These are phyloP conservation scores for Hydractinia symbiolongicarpus DNA, from an alignment of 30 jellyfish, hydroid and myxozoan genomes.

Conservation along the genomic window DNA sequence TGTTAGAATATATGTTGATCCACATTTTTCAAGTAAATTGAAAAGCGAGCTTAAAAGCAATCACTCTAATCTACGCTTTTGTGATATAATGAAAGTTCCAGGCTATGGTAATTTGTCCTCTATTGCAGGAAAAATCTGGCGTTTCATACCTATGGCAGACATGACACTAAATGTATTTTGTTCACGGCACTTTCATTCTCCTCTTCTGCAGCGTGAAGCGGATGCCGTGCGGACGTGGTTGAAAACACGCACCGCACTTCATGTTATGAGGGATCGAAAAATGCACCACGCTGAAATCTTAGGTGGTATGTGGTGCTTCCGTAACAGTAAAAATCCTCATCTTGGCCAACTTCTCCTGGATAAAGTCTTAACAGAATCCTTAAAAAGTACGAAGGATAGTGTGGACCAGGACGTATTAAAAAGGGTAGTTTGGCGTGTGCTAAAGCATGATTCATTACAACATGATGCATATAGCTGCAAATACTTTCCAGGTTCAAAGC, in stretches of 20 bases:
- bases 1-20: constrained; percentile 1
- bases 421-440: not conserved
- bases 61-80: not conserved
- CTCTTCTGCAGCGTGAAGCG: constrained; percentile 13
- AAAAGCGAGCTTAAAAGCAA: not conserved
- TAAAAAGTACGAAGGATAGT: not conserved
- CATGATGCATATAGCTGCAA: constrained; percentile 11
- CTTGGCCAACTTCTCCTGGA: constrained; percentile 6
- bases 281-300: constrained; percentile 6
- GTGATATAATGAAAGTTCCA: constrained; percentile 12
- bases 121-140: constrained; percentile 5
- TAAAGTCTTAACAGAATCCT: constrained; percentile 1
- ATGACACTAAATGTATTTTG: constrained; percentile 19
- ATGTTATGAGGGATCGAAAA: constrained; percentile 18
- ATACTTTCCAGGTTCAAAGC: not conserved
- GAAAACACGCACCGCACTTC: not conserved
- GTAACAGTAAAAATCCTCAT: not conserved
- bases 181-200: constrained; percentile 12
- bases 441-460: not conserved
- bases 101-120: constrained; percentile 7
- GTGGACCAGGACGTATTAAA: not conserved
- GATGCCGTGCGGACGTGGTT: constrained; percentile 21
- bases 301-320: constrained; percentile 30
- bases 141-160: constrained; percentile 20
- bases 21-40: not conserved